Evolutionary conservation across 2,888 invertebrate species (phyloP), one percentile per base, ranked within the genome.

Genomic region (Sceliomorpha sp.): DNA sequence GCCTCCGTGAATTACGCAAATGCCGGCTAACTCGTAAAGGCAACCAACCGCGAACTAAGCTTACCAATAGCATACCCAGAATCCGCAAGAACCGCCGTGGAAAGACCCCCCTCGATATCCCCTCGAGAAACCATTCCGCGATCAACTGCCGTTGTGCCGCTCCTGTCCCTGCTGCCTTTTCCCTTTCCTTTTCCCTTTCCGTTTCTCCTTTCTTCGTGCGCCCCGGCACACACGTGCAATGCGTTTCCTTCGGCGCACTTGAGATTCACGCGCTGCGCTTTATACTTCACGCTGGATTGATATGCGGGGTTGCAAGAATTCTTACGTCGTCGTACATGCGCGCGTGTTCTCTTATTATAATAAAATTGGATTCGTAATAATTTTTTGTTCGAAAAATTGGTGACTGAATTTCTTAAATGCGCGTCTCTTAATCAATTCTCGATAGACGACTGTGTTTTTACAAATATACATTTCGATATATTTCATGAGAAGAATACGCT

Each of bases 1-100:
- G 75, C 74, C 73, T 64, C 71, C 58, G 74, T 81, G 80, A 79
- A 81, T 79, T 80, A 80, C 80, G 80, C 79, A 79, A 79, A 81
- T 80, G 77, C 77, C 62, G 72, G 74, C 69, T 74, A 77, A 76
- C 79, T 79, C 78, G 79, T 79, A 78, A 78, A 77, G 73, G 77
- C 78, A 79, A 74, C 77, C 79, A 73, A 77, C 79, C 80, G 75
- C 78, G 71, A 79, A 75, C 73, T 76, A 76, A 80, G 77, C 80
- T 75, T 69, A 70, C 76, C 80, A 76, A 79, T 78, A 74, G 76
- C 76, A 66, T 59, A 55, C 10, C 72, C 69, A 64, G 77, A 79
- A 80, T 80, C 78, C 76, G 67, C 63, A 62, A 72, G 73, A 75
- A 71, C 70, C 72, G 71, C 71, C 66, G 37, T 13, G 34, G 40